Percentiles rank a stretch among this genome's conserved stretches.
Conservation (phyloP, 2,113 vertebrate species). For the Baryphthengus martii region DNA sequence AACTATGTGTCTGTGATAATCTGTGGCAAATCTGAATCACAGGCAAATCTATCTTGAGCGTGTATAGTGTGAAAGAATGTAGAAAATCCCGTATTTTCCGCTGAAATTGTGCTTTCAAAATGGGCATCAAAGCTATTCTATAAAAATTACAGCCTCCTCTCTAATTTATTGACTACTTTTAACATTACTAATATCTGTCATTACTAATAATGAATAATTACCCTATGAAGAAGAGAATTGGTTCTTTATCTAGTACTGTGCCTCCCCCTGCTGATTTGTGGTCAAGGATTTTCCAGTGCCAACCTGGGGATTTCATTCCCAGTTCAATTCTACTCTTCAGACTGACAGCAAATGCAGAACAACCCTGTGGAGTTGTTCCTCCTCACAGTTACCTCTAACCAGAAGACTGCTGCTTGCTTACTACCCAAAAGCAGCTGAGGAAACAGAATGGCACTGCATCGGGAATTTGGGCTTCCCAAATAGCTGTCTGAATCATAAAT, state of each 20-base stretch:
- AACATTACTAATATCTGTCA: not conserved
- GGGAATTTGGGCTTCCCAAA: not conserved
- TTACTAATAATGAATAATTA: not conserved
- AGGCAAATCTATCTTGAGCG: not conserved
- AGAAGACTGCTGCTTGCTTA: not conserved
- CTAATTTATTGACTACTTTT: not conserved
- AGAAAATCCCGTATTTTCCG: not conserved
- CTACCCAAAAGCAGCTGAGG: not conserved
- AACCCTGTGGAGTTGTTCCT: not conserved
- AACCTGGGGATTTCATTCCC: not conserved
- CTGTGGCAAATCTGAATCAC: not conserved
- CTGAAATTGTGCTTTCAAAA: not conserved
- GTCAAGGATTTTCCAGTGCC: not conserved
- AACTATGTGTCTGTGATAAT: not conserved
- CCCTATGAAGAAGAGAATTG: not conserved
- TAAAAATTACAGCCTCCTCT: not conserved
- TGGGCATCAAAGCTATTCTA: not conserved
- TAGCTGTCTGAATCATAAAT: not conserved
- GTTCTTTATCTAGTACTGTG: not conserved
- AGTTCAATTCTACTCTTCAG: not conserved
- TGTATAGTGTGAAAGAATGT: not conserved
- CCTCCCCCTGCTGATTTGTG: not conserved
- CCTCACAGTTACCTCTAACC: not conserved
- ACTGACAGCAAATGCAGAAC: not conserved
- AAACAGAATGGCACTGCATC: not conserved